Evolutionary conservation across 2,113 vertebrate species (phyloP), one percentile per base, ranked within the genome.

Genomic region (Gymnobelideus leadbeateri): DNA sequence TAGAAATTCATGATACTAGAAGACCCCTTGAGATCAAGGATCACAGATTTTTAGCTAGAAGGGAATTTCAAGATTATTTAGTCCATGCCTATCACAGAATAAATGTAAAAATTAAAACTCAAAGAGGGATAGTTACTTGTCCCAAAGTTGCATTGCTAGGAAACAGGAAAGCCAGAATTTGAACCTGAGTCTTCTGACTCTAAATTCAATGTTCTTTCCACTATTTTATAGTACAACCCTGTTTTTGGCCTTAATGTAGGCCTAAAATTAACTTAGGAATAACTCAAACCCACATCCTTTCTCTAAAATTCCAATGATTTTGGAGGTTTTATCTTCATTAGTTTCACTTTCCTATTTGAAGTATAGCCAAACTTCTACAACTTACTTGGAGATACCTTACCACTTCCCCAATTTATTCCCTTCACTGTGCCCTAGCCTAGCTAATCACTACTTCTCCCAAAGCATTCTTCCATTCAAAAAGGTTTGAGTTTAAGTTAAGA

Each of bases 341-440:
- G 4, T 95, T 96, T 95, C 89, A 90, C 94, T 77, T 96, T 50
- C 47, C 91, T 84, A 84, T 84, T 84, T 84, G 68, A 84, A 84
- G n/a, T 84, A 84, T 43, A 84, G 68, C n/a, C 68, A 43, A 84
- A 37, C 7, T 84, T 84, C 68, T 43, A n/a, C 4, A 28, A 43
- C n/a, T 84, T 1, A 43, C 68, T 84, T 84, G n/a, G 68, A 84
- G 68, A 84, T 84, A 84, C n/a, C 61, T 49, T 31, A 90, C 89
- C 26, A 28, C 47, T 51, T 90, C 89, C 89, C 89, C 26, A 31
- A 14, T 51, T 50, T 31, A 90, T 31, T 31, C 28, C 10, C 46
- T 26, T 50, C 28, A 11, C 49, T 49, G 0, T 28, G 28, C 47
- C 46, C 46, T 49, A 28, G 23, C 43, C 16, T 49, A 49, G 46